phyloP scores from a whole-genome alignment of 1,140 invertebrate species.

The Aphis gossypii region DNA sequence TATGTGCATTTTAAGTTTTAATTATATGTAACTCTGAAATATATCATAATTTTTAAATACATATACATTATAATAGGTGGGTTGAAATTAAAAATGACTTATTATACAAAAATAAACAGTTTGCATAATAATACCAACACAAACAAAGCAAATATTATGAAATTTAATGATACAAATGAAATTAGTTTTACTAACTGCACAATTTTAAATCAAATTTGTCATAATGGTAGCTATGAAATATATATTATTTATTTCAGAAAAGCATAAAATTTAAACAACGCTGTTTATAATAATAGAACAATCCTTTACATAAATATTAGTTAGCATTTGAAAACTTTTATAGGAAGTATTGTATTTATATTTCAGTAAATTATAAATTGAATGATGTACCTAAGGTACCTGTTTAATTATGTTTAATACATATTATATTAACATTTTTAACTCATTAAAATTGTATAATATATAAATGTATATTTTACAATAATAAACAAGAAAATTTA shows the following conservation, averaged over 20 bases:
- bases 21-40: background rate
- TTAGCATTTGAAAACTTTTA: background rate
- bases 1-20: background rate
- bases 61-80: background rate
- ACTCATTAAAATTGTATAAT: background rate
- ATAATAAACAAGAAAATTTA: background rate
- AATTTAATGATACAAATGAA: background rate
- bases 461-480: background rate
- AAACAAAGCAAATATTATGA: background rate
- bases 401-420: background rate
- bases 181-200: background rate
- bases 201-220: background rate
- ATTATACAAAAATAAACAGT: constrained; percentile 4
- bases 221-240: background rate
- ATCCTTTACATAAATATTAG: background rate
- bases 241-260: background rate
- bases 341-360: background rate
- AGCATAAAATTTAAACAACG: background rate
- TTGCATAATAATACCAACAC: background rate
- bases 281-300: background rate
- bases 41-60: background rate
- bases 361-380: background rate
- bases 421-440: background rate
- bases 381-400: background rate
- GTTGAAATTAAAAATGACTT: background rate